Evolutionary conservation across 2,888 invertebrate species (phyloP).

Genomic region (Tipula confusa): DNA sequence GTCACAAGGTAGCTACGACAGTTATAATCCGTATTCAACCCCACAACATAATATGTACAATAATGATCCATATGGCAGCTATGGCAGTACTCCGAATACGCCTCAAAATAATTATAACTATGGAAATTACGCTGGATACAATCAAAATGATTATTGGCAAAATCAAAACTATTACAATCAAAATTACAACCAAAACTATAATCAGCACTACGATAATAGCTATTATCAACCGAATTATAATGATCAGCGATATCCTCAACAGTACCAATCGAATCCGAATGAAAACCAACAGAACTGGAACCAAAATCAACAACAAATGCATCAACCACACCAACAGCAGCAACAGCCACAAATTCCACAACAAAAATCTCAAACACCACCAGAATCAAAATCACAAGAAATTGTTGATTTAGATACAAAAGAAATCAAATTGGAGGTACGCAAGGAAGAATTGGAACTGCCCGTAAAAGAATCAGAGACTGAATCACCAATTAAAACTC

Average conservation of each 20-base stretch:
- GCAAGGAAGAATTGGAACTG: conserved; percentile 41
- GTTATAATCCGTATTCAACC: conserved; percentile 42
- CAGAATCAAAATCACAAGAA: conserved; percentile 44
- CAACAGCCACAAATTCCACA: conserved; percentile 46
- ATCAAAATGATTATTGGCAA: conserved; percentile 49
- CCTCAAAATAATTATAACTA: conserved; percentile 13
- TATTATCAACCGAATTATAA: neutral
- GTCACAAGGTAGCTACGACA: conserved; percentile 41
- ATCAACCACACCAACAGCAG: conserved; percentile 44
- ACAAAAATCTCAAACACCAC: conserved; percentile 30
- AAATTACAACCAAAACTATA: conserved; percentile 47
- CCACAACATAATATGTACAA: neutral
- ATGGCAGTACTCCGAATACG: neutral
- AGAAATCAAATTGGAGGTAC: conserved; percentile 51
- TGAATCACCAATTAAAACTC: conserved; percentile 27
- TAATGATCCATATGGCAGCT: conserved; percentile 44
- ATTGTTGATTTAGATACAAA: conserved; percentile 49
- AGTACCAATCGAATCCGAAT: neutral
- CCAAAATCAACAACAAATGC: neutral
- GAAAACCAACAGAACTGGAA: neutral
- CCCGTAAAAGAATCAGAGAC: conserved; percentile 30
- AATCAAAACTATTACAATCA: conserved; percentile 53
- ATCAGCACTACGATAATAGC: conserved; percentile 15
- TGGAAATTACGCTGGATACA: conserved; percentile 37
- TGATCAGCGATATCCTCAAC: neutral